phyloP scores from a whole-genome alignment of 2,888 invertebrate genomes.

The Dicroscelio sp. region DNA sequence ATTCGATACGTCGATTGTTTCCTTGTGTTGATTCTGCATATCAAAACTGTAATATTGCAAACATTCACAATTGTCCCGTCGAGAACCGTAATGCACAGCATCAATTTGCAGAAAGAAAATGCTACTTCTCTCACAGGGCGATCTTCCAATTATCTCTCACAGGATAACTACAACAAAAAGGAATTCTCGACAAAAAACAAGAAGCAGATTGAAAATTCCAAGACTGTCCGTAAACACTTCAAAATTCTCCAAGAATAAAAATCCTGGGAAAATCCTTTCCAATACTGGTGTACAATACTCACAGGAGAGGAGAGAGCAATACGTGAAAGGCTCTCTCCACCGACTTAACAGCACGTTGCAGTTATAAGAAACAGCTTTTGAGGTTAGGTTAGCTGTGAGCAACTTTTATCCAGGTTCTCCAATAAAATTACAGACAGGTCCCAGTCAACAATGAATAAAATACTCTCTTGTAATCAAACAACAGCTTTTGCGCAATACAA shows the following conservation, averaged over 20 bases:
- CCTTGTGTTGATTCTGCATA: too few relatives aligned
- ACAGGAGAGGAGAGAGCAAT: constrained; percentile 9
- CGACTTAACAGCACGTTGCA: neutral
- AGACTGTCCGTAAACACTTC: neutral
- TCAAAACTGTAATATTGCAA: too few relatives aligned
- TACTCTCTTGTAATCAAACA: too few relatives aligned
- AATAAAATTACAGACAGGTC: too few relatives aligned
- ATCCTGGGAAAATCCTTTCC: neutral
- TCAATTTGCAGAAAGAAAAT: too few relatives aligned
- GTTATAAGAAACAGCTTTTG: neutral
- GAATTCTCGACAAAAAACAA: neutral
- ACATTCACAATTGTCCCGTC: too few relatives aligned
- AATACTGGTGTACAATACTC: neutral
- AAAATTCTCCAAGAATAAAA: neutral
- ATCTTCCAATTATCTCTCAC: neutral
- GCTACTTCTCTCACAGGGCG: too few relatives aligned
- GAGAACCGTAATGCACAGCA: too few relatives aligned
- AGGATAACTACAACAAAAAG: neutral
- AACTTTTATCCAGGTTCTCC: too few relatives aligned
- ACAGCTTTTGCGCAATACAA: too few relatives aligned
- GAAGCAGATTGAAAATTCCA: neutral
- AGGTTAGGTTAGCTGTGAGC: neutral
- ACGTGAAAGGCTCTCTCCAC: constrained; percentile 8
- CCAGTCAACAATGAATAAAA: too few relatives aligned
- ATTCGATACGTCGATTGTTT: too few relatives aligned